These are phyloP conservation scores for Callipepla californica DNA, from an alignment of 2,113 vertebrate genomes.

Conservation along the genomic window DNA sequence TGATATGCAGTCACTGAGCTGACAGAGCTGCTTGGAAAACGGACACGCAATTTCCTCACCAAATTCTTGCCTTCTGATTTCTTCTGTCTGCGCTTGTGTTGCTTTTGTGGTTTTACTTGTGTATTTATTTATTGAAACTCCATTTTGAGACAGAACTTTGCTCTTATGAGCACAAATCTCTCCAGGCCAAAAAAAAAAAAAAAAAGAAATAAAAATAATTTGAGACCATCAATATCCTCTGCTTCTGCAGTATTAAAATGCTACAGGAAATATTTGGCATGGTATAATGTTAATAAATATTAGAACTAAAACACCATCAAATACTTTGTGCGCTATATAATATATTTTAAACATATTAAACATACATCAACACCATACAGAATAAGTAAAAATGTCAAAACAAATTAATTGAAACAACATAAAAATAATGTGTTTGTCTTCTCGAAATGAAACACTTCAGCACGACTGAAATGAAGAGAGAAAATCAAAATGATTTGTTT, in stretches of 20 bases:
- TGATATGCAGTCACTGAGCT: not conserved
- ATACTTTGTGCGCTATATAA: not conserved
- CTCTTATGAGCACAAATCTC: not conserved
- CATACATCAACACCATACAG: not conserved
- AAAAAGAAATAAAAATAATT: not conserved
- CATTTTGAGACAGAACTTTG: not conserved
- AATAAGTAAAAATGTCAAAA: constrained; percentile 44
- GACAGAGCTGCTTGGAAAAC: not conserved
- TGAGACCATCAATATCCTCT: not conserved
- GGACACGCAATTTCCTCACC: not conserved
- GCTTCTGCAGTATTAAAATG: not conserved
- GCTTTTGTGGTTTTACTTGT: not conserved
- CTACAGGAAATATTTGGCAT: not conserved
- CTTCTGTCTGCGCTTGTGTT: not conserved
- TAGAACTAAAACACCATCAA: not conserved
- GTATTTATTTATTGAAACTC: not conserved
- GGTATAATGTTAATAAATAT: not conserved
- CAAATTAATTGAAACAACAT: constrained; percentile 62
- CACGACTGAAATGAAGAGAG: not conserved
- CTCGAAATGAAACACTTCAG: constrained; percentile 11
- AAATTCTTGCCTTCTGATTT: not conserved
- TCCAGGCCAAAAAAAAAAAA: not conserved
- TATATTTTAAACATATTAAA: not conserved
- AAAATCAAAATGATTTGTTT: constrained; percentile 56
- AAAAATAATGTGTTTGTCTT: constrained; percentile 36